Conservation (phyloP, 2,113 vertebrate genomes). For the Gavia stellata region DNA sequence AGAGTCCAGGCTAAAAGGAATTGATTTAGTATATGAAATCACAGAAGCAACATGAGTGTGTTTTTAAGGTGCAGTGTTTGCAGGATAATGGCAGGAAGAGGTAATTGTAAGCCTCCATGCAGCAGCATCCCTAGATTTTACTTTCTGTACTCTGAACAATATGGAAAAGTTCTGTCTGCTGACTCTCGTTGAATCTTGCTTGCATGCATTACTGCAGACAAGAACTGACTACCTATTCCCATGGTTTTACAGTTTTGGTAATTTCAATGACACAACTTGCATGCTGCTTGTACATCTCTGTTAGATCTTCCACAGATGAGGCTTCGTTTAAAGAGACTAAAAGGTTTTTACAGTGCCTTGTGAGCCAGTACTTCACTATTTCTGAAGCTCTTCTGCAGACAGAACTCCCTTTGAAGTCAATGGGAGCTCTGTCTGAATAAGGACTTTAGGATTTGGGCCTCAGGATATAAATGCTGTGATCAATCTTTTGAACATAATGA, state of each 20-base stretch:
- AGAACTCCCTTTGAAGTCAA: conserved; percentile 33
- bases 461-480: neutral
- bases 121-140: neutral
- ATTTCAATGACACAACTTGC: neutral
- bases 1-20: neutral
- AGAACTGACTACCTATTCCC: neutral
- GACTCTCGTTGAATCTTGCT: neutral
- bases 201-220: neutral
- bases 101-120: neutral
- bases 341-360: neutral
- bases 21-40: neutral
- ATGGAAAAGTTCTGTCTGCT: neutral
- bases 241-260: neutral
- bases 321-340: neutral
- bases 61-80: neutral
- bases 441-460: conserved; percentile 23
- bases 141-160: neutral
- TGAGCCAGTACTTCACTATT: conserved; percentile 1
- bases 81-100: neutral
- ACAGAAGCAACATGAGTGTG: neutral
- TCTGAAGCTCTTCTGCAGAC: neutral
- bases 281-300: neutral
- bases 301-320: neutral
- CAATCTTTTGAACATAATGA: conserved; percentile 13
- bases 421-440: neutral